These are phyloP conservation scores for Squalus acanthias DNA, from an alignment of 2,797 vertebrate genomes.

Conservation along the genomic window DNA sequence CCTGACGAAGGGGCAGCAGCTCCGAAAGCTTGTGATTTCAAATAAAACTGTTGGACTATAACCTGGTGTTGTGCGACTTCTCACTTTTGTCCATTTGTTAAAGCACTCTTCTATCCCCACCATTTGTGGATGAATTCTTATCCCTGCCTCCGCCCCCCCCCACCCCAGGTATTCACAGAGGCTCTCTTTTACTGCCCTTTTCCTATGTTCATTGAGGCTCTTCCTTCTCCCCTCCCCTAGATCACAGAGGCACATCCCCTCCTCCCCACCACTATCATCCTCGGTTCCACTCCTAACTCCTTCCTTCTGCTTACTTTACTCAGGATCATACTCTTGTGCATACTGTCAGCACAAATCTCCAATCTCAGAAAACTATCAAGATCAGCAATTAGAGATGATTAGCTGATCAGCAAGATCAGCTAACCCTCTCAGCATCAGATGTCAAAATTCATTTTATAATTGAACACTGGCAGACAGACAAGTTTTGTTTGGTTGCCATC, in stretches of 20 bases:
- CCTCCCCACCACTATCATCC: background rate
- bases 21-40: no score
- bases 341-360: background rate
- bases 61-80: no score
- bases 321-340: background rate
- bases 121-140: background rate
- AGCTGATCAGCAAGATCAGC: no score
- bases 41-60: no score
- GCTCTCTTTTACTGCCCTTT: no score
- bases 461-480: background rate
- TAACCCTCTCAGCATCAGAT: no score
- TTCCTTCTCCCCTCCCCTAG: background rate
- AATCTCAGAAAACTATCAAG: background rate
- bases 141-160: no score
- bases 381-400: background rate
- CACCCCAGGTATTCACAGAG: no score
- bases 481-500: background rate
- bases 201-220: no score
- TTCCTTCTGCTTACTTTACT: background rate
- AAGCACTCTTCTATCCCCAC: background rate
- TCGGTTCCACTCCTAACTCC: background rate
- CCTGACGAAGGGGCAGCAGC: no score
- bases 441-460: background rate
- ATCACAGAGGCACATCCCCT: background rate
- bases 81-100: no score